Evolutionary conservation across 1,140 invertebrate species (phyloP).

Genomic region (Scylla paramamosain): DNA sequence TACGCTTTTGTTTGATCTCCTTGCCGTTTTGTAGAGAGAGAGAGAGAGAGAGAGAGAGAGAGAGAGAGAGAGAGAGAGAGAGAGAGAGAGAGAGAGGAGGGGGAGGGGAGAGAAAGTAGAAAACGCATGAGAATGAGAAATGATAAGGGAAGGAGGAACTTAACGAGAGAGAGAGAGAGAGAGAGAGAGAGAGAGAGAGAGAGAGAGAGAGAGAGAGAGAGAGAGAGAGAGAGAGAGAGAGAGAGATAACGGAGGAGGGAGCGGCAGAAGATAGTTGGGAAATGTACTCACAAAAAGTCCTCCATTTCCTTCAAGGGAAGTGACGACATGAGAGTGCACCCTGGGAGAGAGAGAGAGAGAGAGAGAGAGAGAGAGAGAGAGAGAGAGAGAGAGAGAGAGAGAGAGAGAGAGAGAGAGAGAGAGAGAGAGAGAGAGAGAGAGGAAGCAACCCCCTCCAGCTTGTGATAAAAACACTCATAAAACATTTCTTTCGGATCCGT

Average conservation of each 20-base stretch:
- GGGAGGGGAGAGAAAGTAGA: not conserved
- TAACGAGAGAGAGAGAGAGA: slow-evolving; percentile 47
- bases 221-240: not conserved
- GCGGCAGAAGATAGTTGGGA: not conserved
- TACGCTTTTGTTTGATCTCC: not conserved
- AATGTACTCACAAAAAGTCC: too few relatives aligned
- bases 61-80: slow-evolving; percentile 40
- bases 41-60: slow-evolving; percentile 45
- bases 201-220: slow-evolving; percentile 43
- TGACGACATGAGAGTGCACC: too few relatives aligned
- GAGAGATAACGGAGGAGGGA: not conserved
- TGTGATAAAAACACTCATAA: too few relatives aligned
- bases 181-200: slow-evolving; percentile 45
- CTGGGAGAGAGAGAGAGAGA: too few relatives aligned
- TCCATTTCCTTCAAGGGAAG: too few relatives aligned
- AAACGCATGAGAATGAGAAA: not conserved
- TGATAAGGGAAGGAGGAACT: not conserved
- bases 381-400: too few relatives aligned
- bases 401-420: too few relatives aligned
- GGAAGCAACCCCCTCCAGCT: too few relatives aligned
- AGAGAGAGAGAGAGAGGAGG: not conserved
- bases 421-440: too few relatives aligned
- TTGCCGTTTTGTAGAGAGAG: not conserved
- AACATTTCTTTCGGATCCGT: too few relatives aligned
- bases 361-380: too few relatives aligned